Evolutionary conservation across 2,113 vertebrate species (phyloP).

Genomic region (Corydoras maculifer): DNA sequence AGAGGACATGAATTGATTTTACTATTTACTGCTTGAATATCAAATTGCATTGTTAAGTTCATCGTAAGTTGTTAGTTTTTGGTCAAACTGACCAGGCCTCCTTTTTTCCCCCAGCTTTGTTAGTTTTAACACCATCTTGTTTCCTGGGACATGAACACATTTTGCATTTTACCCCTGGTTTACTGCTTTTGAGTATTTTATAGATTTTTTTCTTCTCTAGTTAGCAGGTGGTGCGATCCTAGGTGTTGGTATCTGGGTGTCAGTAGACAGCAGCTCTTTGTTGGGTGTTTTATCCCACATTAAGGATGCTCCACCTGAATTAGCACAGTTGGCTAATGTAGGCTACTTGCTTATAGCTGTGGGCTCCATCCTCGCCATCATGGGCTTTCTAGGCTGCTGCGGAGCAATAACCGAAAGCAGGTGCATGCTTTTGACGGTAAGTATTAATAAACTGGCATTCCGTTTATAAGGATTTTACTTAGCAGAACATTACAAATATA

Average conservation of each 20-base stretch:
- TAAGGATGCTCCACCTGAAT: conserved; percentile 11
- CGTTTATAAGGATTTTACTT: not conserved
- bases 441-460: conserved; percentile 14
- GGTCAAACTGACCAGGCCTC: no score
- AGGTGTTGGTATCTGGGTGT: conserved; percentile 57
- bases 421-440: conserved; percentile 56
- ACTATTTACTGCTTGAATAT: no score
- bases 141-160: not conserved
- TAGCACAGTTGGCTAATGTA: conserved; percentile 50
- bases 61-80: no score
- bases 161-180: no score
- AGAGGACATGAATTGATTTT: no score
- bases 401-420: conserved; percentile 57
- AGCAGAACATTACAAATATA: no score
- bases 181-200: not conserved
- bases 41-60: no score
- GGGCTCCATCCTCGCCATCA: conserved; percentile 47
- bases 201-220: conserved; percentile 32
- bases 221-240: conserved; percentile 51
- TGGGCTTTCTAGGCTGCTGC: conserved; percentile 61
- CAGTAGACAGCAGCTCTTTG: conserved; percentile 51
- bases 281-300: conserved; percentile 40
- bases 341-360: conserved; percentile 55
- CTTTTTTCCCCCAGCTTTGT: not conserved
- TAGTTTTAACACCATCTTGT: not conserved